Evolutionary conservation across 2,113 vertebrate species (phyloP).

Genomic region (Proterorhinus semilunaris): DNA sequence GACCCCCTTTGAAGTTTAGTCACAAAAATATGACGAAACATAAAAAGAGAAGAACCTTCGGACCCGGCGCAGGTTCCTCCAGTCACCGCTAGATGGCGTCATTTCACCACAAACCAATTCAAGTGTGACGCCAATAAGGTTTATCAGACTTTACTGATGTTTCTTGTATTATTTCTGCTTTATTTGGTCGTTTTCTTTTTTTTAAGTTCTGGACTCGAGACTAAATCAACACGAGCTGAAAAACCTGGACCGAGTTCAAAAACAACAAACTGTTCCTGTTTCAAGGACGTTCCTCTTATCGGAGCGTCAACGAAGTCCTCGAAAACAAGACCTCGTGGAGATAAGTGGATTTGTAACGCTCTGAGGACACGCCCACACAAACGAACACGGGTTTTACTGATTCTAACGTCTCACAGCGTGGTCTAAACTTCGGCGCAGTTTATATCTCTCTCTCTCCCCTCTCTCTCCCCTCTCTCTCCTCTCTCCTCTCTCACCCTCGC

Average conservation of each 20-base stretch:
- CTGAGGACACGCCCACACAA: too few species aligned
- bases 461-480: too few species aligned
- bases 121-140: not conserved
- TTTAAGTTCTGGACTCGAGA: not conserved
- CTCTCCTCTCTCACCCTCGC: too few species aligned
- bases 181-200: too few species aligned
- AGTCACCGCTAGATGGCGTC: not conserved
- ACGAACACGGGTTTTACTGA: too few species aligned
- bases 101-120: not conserved
- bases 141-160: not conserved
- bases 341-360: too few species aligned
- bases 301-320: not conserved
- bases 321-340: too few species aligned
- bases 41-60: too few species aligned
- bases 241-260: not conserved
- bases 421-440: not conserved
- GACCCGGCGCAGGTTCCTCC: not conserved
- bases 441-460: rapidly evolving
- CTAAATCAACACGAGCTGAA: not conserved
- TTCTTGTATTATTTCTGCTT: too few species aligned
- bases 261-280: not conserved
- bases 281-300: not conserved
- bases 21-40: too few species aligned
- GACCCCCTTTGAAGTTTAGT: too few species aligned
- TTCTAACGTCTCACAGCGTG: rapidly evolving